A percentile compares a stretch with the other conserved stretches of the same genome.
Conservation (phyloP, 2,113 vertebrate genomes). For the Spizaetus ornatus region DNA sequence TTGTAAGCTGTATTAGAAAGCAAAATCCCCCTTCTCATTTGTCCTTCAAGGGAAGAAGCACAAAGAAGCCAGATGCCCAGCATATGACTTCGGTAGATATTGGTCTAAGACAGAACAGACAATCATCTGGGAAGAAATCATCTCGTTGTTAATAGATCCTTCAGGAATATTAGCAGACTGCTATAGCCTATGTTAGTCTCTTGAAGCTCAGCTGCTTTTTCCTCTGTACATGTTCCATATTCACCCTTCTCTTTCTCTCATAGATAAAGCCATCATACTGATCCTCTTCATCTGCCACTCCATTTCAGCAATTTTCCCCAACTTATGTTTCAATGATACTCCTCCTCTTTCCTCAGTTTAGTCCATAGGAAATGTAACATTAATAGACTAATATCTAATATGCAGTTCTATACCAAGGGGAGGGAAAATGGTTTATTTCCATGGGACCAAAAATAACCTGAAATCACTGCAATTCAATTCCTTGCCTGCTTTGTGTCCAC, state of each 20-base stretch:
- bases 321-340: background rate
- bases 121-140: constrained; percentile 20
- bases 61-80: constrained; percentile 9
- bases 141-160: background rate
- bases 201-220: background rate
- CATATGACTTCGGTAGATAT: background rate
- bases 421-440: background rate
- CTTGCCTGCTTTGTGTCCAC: background rate
- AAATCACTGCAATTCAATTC: background rate
- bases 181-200: background rate
- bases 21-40: background rate
- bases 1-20: background rate
- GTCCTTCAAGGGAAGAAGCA: background rate
- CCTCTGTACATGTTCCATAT: background rate
- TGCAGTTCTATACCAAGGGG: background rate
- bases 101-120: background rate
- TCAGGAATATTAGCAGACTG: constrained; percentile 27
- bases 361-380: background rate
- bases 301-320: background rate
- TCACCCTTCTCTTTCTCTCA: background rate
- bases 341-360: background rate
- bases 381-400: background rate
- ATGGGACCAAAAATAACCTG: background rate
- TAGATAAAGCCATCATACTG: background rate
- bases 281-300: constrained; percentile 8